phyloP scores from a whole-genome alignment of 2,888 invertebrate species.

The Neocrepidodera transversa region DNA sequence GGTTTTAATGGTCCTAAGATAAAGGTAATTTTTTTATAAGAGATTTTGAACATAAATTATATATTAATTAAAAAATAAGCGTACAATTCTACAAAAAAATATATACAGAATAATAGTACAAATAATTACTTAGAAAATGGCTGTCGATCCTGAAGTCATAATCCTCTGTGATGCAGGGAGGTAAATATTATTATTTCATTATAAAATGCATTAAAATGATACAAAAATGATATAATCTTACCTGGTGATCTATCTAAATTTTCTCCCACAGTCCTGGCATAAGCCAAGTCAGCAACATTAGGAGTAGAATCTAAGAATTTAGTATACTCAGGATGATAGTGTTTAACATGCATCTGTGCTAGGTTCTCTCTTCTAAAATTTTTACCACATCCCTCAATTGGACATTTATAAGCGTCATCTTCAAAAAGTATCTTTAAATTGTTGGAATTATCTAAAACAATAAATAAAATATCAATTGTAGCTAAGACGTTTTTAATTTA shows the following conservation, averaged over 20 bases:
- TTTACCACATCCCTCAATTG: slow-evolving; percentile 84
- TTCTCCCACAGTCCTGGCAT: slow-evolving; percentile 76
- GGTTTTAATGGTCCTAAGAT: slow-evolving; percentile 35
- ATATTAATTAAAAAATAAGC: neutral
- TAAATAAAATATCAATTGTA: slow-evolving; percentile 46
- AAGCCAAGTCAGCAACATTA: slow-evolving; percentile 85
- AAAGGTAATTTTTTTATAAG: neutral
- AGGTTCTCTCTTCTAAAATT: slow-evolving; percentile 90
- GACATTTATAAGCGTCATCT: slow-evolving; percentile 73
- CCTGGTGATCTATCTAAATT: slow-evolving; percentile 60
- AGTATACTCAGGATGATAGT: slow-evolving; percentile 85
- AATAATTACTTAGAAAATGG: slow-evolving; percentile 28
- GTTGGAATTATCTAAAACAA: slow-evolving; percentile 44
- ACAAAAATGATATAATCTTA: neutral
- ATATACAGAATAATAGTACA: neutral
- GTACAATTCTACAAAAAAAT: no score
- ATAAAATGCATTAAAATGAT: neutral
- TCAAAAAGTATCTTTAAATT: slow-evolving; percentile 63
- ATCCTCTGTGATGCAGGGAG: slow-evolving; percentile 28
- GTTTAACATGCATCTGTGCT: slow-evolving; percentile 92
- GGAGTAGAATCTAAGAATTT: slow-evolving; percentile 81
- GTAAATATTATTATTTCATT: slow-evolving; percentile 3
- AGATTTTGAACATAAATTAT: neutral
- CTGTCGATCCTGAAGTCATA: slow-evolving; percentile 26
- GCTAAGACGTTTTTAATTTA: slow-evolving; percentile 36